phyloP scores from a whole-genome alignment of 2,888 invertebrate genomes.

The Mythimna lalbum region DNA sequence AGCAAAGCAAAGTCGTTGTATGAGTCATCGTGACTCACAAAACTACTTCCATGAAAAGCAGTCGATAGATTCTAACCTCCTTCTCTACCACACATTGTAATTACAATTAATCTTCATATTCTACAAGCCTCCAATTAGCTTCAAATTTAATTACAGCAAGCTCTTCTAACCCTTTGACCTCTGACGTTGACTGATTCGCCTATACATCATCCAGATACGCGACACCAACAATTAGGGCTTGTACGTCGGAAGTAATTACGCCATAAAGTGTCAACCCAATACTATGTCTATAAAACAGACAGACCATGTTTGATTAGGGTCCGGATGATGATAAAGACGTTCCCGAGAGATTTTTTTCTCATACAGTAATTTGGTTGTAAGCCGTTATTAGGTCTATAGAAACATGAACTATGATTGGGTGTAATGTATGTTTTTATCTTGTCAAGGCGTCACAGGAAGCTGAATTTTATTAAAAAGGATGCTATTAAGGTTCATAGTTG shows the following conservation, averaged over 20 bases:
- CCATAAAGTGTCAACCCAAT: conserved; percentile 73
- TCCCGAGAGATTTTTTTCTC: conserved; percentile 65
- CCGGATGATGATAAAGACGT: conserved; percentile 69
- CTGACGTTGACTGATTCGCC: conserved; percentile 77
- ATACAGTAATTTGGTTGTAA: conserved; percentile 39
- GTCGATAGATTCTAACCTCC: conserved; percentile 26
- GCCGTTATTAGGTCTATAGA: conserved; percentile 45
- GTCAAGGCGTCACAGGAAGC: conserved; percentile 26
- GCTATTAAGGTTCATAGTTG: background rate
- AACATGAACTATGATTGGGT: conserved; percentile 38
- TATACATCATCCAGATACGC: conserved; percentile 78
- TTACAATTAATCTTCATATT: conserved; percentile 60
- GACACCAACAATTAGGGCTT: conserved; percentile 76
- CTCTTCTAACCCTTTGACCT: conserved; percentile 66
- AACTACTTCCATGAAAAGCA: conserved; percentile 20
- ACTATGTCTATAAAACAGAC: conserved; percentile 72
- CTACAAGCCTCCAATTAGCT: conserved; percentile 58
- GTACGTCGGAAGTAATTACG: conserved; percentile 78
- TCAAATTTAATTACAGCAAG: conserved; percentile 65
- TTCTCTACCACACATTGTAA: conserved; percentile 34
- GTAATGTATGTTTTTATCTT: conserved; percentile 40
- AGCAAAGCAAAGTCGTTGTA: background rate
- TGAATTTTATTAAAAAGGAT: background rate
- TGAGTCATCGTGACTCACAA: conserved; percentile 28
- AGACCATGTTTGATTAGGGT: conserved; percentile 80